Evolutionary conservation across 2,113 vertebrate species (phyloP).

Genomic region (Periophthalmus modestus): DNA sequence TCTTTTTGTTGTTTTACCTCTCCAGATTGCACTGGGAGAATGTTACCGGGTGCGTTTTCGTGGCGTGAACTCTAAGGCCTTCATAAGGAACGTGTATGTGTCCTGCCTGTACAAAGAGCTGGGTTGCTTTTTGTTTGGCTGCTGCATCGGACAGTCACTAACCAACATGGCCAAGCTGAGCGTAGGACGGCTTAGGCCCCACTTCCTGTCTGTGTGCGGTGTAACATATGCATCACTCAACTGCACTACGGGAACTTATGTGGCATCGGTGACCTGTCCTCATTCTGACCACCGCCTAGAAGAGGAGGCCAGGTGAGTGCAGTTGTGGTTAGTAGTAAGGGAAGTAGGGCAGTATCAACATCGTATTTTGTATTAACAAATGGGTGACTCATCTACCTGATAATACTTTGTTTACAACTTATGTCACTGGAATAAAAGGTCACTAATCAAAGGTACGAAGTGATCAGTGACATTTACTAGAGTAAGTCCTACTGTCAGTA

Average conservation of each 20-base stretch:
- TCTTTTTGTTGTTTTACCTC: not conserved
- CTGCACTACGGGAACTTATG: slow-evolving; percentile 61
- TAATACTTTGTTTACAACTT: not conserved
- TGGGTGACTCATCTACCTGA: not conserved
- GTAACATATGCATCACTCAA: slow-evolving; percentile 62
- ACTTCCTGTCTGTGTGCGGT: slow-evolving; percentile 75
- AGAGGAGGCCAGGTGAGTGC: slow-evolving; percentile 71
- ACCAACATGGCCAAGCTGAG: slow-evolving; percentile 77
- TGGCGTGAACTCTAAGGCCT: slow-evolving; percentile 40
- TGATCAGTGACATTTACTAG: too few relatives aligned
- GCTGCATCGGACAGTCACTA: slow-evolving; percentile 76
- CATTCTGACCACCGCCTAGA: slow-evolving; percentile 35
- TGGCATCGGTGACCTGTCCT: slow-evolving; percentile 61
- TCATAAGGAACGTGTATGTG: slow-evolving; percentile 64
- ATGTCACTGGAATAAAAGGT: not conserved
- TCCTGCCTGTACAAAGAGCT: slow-evolving; percentile 78
- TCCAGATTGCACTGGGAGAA: slow-evolving; percentile 72
- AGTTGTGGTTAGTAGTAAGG: not conserved
- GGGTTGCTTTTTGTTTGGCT: slow-evolving; percentile 79
- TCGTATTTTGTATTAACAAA: not conserved
- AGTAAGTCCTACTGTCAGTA: too few relatives aligned
- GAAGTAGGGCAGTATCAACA: not conserved
- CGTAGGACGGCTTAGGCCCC: slow-evolving; percentile 69
- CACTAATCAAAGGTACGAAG: not conserved
- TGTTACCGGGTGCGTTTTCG: slow-evolving; percentile 55